phyloP scores from a whole-genome alignment of 2,113 vertebrate species.

The Tamias sibiricus region DNA sequence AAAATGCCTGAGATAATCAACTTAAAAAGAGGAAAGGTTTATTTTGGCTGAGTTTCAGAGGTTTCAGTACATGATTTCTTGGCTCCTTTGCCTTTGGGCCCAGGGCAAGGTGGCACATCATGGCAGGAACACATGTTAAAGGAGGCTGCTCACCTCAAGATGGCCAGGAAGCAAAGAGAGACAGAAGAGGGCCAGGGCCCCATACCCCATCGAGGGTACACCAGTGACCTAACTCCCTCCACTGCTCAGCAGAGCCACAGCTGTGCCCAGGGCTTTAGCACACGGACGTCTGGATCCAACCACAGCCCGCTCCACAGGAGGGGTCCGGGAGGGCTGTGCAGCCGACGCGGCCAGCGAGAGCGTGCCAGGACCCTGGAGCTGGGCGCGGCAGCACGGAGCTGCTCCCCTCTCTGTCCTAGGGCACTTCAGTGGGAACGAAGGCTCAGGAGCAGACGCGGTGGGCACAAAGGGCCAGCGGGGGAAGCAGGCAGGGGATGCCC shows the following conservation, averaged over 20 bases:
- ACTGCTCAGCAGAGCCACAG: too few relatives aligned
- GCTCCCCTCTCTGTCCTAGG: too few relatives aligned
- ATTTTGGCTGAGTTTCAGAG: neutral
- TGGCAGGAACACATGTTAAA: neutral
- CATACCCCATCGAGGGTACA: neutral
- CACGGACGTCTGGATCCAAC: neutral
- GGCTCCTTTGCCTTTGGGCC: neutral
- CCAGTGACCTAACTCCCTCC: neutral
- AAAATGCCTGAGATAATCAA: neutral
- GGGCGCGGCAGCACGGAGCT: rapidly evolving
- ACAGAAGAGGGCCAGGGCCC: neutral
- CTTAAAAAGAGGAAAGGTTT: neutral
- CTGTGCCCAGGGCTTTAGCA: neutral
- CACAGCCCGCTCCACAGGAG: neutral
- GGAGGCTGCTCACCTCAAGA: neutral
- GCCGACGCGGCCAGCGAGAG: neutral
- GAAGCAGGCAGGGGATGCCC: too few relatives aligned
- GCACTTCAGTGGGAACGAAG: too few relatives aligned
- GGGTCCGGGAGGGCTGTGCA: too few relatives aligned
- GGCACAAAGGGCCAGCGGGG: too few relatives aligned
- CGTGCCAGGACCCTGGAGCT: neutral
- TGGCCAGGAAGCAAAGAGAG: neutral
- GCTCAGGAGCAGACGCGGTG: too few relatives aligned
- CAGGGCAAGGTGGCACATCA: neutral
- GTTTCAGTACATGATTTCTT: neutral